Base-by-base conservation (phyloP, 1,140 invertebrate genomes). In the Trialeurodes vaporariorum region DNA sequence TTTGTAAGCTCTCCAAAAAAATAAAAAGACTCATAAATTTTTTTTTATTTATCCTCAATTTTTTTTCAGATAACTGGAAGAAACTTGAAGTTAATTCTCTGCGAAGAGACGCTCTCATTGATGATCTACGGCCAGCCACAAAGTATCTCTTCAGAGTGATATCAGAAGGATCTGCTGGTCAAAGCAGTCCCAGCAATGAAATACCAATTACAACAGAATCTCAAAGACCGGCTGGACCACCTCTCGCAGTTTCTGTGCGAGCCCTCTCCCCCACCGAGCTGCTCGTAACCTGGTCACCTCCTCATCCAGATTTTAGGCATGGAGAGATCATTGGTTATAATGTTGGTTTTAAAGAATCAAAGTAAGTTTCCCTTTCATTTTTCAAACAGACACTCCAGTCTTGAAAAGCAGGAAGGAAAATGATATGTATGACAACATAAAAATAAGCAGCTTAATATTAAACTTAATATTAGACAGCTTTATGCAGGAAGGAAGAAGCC, bases 61-160 rank as follows among this genome's bases (percentile, higher is more conserved):
- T 49, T 67, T 71, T 72, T 81, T 78, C 77, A 71, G 83, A 82
- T 27, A 79, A 83, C 65, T 89, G 86, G 86, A 83, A 86, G 67
- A 84, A 87, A 66, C 77, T 86, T 61, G 86, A 88, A 72, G 74
- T 87, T 24, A 82, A 79, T 34, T 84, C 87, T 27, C 81, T 83
- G 9, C 83, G 86, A 1, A 69, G 83, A 23, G 83, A 83, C 25
- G 84, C 85, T 0, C 71, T 87, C 11, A 83, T 89, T 27, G 86
- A 87, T 70, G 84, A 87, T 70, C 75, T 94, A 0, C 87, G 89
- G 74, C 91, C 91, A 9, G 87, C 90, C 0, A 92, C 88, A 0
- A 82, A 80, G 61, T 94, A 93, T 73, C 80, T 83, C 0, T 83
- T 93, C 66, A 79, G 89, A 21, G 82, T 93, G 0, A 83, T 88